These are phyloP conservation scores for Pituophis catenifer DNA, from an alignment of 2,113 vertebrate genomes.

Conservation along the genomic window DNA sequence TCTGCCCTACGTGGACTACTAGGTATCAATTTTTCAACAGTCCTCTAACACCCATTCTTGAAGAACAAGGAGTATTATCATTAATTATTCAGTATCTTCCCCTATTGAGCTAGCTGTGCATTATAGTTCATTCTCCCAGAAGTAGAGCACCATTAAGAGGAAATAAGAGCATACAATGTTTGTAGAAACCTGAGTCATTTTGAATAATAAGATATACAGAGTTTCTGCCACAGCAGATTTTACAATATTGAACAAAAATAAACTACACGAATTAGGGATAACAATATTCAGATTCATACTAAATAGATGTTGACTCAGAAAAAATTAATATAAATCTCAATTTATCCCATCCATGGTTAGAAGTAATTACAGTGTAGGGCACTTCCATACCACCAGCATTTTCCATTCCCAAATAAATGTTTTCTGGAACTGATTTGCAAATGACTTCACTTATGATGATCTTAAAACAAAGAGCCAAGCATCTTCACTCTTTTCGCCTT, in stretches of 20 bases:
- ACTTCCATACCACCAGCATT: neutral
- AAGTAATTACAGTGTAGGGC: neutral
- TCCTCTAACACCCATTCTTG: neutral
- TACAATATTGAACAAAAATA: constrained; percentile 8
- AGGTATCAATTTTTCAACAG: neutral
- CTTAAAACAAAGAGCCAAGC: neutral
- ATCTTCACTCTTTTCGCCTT: neutral
- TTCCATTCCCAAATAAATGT: neutral
- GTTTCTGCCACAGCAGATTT: neutral
- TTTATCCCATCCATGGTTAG: neutral
- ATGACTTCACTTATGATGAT: neutral
- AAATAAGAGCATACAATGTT: neutral
- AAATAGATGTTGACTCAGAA: neutral
- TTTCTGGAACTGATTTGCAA: neutral
- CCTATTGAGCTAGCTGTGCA: neutral
- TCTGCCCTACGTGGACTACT: neutral
- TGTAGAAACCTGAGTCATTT: neutral
- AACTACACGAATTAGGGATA: neutral
- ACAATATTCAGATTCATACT: neutral
- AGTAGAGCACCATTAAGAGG: neutral
- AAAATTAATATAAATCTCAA: neutral
- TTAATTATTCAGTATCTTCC: constrained; percentile 12
- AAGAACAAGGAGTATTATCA: neutral
- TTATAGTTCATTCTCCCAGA: neutral
- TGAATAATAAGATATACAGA: neutral